Evolutionary conservation across 1,140 invertebrate genomes (phyloP).

Genomic region (Aphelinus certus): DNA sequence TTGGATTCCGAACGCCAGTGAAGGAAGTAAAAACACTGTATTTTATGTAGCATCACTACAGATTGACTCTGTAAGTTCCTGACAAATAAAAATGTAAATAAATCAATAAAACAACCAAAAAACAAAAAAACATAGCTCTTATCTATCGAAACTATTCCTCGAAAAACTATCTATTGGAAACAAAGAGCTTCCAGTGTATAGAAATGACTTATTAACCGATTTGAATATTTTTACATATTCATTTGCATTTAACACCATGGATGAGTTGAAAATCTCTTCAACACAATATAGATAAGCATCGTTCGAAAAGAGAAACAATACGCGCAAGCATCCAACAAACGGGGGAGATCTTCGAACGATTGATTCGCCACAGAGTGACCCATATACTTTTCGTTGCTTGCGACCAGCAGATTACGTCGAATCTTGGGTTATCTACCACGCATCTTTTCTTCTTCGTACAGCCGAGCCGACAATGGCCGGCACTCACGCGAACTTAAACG

Average conservation of each 20-base stretch:
- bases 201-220: slow-evolving; percentile 14
- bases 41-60: slow-evolving; percentile 19
- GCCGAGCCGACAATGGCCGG: slow-evolving; percentile 1
- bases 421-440: slow-evolving; percentile 26
- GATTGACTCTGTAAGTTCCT: slow-evolving; percentile 10
- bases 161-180: neutral
- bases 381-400: slow-evolving; percentile 6
- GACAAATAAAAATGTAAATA: slow-evolving; percentile 31
- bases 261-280: neutral
- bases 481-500: slow-evolving; percentile 30
- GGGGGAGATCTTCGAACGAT: neutral
- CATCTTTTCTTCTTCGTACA: slow-evolving; percentile 20
- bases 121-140: neutral
- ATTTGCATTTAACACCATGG: slow-evolving; percentile 24
- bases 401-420: slow-evolving; percentile 1
- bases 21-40: neutral
- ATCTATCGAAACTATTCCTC: neutral
- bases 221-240: slow-evolving; percentile 30
- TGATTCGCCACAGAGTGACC: slow-evolving; percentile 21
- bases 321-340: neutral
- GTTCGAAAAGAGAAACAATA: slow-evolving; percentile 5
- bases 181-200: neutral
- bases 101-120: slow-evolving; percentile 25
- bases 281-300: neutral
- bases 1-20: neutral